Conservation (phyloP, 1,140 invertebrate species). For the Drosophila sproati region DNA sequence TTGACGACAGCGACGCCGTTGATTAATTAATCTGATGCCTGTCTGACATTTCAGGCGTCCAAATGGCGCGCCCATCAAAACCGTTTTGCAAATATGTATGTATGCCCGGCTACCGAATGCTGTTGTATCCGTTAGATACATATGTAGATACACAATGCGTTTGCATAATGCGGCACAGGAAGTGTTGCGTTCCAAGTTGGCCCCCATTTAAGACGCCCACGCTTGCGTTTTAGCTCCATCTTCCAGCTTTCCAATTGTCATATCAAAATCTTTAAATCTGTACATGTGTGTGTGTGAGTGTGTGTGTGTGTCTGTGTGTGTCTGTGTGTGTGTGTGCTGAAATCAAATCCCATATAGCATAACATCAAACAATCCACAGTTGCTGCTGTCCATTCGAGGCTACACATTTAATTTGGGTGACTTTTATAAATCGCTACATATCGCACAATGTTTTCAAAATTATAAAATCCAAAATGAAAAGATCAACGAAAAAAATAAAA, state of each 20-base stretch:
- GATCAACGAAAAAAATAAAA: constrained; percentile 1
- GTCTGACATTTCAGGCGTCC: constrained; percentile 57
- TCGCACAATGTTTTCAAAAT: constrained; percentile 67
- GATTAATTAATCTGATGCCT: constrained; percentile 79
- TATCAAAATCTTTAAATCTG: constrained; percentile 30
- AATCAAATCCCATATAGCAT: constrained; percentile 82
- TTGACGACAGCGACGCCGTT: constrained; percentile 74
- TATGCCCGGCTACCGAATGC: not conserved
- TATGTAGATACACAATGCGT: not conserved
- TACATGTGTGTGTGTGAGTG: constrained; percentile 12
- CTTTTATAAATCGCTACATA: constrained; percentile 83
- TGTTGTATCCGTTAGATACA: constrained; percentile 39
- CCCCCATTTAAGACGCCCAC: constrained; percentile 24
- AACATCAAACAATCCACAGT: constrained; percentile 73
- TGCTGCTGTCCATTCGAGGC: constrained; percentile 73
- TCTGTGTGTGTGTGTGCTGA: constrained; percentile 45
- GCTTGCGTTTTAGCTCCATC: not conserved
- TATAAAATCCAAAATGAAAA: constrained; percentile 19
- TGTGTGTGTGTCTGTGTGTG: not conserved
- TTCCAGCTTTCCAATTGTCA: constrained; percentile 22
- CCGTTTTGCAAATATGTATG: constrained; percentile 60
- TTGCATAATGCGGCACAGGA: constrained; percentile 45
- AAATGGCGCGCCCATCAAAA: constrained; percentile 49
- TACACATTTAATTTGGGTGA: constrained; percentile 73
- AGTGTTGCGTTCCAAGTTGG: constrained; percentile 46